phyloP scores from a whole-genome alignment of 2,888 invertebrate species.

The Tinea trinotella region DNA sequence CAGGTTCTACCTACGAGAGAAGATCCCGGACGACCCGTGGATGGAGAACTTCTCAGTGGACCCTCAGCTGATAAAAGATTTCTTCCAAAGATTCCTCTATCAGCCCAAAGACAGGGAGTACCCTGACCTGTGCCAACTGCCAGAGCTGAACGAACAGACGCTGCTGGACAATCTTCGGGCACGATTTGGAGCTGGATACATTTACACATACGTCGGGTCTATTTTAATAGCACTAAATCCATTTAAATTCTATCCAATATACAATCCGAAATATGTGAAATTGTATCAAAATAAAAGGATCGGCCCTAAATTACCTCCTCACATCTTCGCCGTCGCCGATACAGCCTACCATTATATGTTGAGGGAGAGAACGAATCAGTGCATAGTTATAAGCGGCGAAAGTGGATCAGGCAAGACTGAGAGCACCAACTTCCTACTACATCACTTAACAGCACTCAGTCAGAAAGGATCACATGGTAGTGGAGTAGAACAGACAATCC shows the following conservation, averaged over 20 bases:
- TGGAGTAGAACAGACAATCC: slow-evolving; percentile 96
- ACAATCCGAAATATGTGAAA: slow-evolving; percentile 97
- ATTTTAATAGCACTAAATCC: slow-evolving; percentile 96
- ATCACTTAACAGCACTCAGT: slow-evolving; percentile 94
- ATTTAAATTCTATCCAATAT: slow-evolving; percentile 96
- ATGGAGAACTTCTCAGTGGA: slow-evolving; percentile 91
- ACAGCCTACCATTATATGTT: slow-evolving; percentile 96
- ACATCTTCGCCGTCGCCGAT: slow-evolving; percentile 97
- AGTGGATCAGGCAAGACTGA: slow-evolving; percentile 98
- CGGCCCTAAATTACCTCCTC: slow-evolving; percentile 93
- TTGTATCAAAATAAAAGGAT: slow-evolving; percentile 93
- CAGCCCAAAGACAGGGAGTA: slow-evolving; percentile 95
- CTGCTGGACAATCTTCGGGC: slow-evolving; percentile 91
- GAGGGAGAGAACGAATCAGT: slow-evolving; percentile 88
- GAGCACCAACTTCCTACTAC: slow-evolving; percentile 94
- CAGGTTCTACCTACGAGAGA: slow-evolving; percentile 90
- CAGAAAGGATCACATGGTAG: slow-evolving; percentile 95
- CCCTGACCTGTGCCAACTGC: slow-evolving; percentile 95
- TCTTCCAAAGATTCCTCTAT: slow-evolving; percentile 90
- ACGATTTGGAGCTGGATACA: slow-evolving; percentile 91
- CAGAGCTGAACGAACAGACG: slow-evolving; percentile 95
- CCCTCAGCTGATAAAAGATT: slow-evolving; percentile 92
- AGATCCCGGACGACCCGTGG: slow-evolving; percentile 88
- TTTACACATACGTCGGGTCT: slow-evolving; percentile 96
- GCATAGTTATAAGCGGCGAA: slow-evolving; percentile 96